Base-by-base conservation (phyloP, 1,140 invertebrate genomes). In the Drosophila subpulchrella region DNA sequence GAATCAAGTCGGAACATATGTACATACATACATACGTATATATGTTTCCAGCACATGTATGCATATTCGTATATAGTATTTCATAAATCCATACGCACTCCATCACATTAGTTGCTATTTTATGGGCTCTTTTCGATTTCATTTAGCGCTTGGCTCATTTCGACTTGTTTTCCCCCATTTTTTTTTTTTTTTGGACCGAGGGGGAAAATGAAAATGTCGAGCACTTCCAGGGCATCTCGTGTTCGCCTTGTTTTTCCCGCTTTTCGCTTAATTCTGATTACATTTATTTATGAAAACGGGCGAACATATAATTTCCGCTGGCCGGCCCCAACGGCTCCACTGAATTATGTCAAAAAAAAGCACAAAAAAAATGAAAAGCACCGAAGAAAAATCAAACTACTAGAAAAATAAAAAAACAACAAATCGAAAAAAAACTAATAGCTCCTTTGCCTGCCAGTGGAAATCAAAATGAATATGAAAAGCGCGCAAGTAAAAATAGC, bases 221-320 rank as follows among this genome's bases (percentile, higher is more conserved):
- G 36, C 63, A 66, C 62, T 68, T 70, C 66, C 66, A 70, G 48
- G 63, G 63, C 61, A 44, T 68, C 65, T 67, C 63, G 41, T 59
- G 61, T 42, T 47, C 34, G 42, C 46, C 44, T 12, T n/a, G 39
- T 68, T 70, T 63, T 63, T 15, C 34, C 27, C 63, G 60, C 34
- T 56, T 68, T 68, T 68, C 50, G 36, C 51, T 70, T 55, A 50
- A 48, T 76, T 76, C 63, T 76, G 62, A 76, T 66, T 76, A 67
- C 71, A 71, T 81, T 76, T 73, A 66, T 81, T 81, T 81, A 68
- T 72, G 58, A 82, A 86, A 72, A 74, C 67, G 59, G 66, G 58
- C 75, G 66, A 66, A 86, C 65, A 86, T 86, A 86, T 65, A 56
- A 88, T 82, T 88, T 86, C 82, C 82, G 82, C 42, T 88, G 42